Percentiles rank a stretch among this genome's conserved stretches.
Evolutionary conservation across 2,797 vertebrate genomes (phyloP).

Genomic region (Triplophysa yarkandensis): DNA sequence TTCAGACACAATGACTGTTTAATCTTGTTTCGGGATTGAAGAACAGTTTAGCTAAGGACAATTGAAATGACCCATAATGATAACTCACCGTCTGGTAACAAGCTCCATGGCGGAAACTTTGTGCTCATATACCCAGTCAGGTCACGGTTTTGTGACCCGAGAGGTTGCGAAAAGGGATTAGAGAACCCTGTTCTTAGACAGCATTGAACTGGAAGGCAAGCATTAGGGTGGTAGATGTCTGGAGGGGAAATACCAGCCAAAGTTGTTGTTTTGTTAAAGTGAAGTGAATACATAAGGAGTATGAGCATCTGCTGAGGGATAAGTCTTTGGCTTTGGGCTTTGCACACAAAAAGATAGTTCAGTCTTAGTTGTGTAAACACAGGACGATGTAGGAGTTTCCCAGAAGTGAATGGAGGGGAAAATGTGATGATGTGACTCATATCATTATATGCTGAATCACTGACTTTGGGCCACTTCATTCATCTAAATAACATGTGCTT

Average conservation of each 20-base stretch:
- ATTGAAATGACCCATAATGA: slow-evolving; percentile 12
- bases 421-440: slow-evolving; percentile 36
- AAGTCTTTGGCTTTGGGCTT: slow-evolving; percentile 59
- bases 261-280: slow-evolving; percentile 9
- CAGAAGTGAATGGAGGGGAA: slow-evolving; percentile 30
- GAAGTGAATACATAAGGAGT: slow-evolving; percentile 25
- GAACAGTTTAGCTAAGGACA: not conserved
- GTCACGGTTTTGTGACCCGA: slow-evolving; percentile 1
- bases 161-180: not conserved
- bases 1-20: slow-evolving; percentile 56
- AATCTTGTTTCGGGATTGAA: slow-evolving; percentile 59
- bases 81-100: slow-evolving; percentile 8
- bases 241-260: not conserved
- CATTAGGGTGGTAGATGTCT: not conserved
- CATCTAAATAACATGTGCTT: not conserved
- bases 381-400: slow-evolving; percentile 41
- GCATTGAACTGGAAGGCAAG: not conserved
- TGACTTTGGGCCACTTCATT: slow-evolving; percentile 31
- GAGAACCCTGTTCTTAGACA: not conserved
- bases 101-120: not conserved
- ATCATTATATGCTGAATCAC: slow-evolving; percentile 37
- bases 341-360: slow-evolving; percentile 12
- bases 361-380: slow-evolving; percentile 29
- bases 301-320: not conserved
- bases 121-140: not conserved